Base-by-base conservation (phyloP, 2,113 vertebrate species). In the Cephalopterus ornatus region DNA sequence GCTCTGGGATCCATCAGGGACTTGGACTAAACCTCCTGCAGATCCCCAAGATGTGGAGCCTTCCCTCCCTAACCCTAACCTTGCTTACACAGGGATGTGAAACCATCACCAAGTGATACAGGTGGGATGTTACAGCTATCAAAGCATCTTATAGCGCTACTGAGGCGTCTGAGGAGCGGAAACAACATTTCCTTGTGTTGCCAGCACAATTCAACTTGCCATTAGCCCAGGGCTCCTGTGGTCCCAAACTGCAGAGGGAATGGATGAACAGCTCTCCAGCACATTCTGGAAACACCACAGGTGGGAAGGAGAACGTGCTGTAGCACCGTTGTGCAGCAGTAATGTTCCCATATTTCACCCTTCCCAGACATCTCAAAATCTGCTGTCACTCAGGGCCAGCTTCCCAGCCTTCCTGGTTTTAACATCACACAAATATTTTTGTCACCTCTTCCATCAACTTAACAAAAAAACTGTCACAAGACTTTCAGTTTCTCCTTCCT, bases 231-330 rank as follows among this genome's bases (percentile, higher is more conserved):
- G n/a, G 53, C 37, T 74, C n/a, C 14, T 1, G 37, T 5, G 8
- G 39, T 17, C 76, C 70, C 49, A 4, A 3, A 7, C 14, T 23
- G 37, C 49, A 0, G 4, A 8, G 17, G 78, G n/a, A 59, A 11
- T 7, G 35, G n/a, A 37, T 66, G 22, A 7, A 22, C 32, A 9
- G 12, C 66, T 17, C 18, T 15, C 12, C 8, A 16, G 75, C 49
- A 8, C 17, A 0, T 1, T 26, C 5, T 59, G 0, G 5, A 4
- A 14, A 0, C 0, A 14, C 73, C 7, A 1, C 15, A 5, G 65
- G 50, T 20, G 17, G 61, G 9, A 2, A 33, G 65, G 6, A 8
- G 30, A 2, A 2, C 2, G 65, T 24, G 35, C 11, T 6, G 8
- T 0, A 4, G 58, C 76, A 3, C 10, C 8, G 0, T 1, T 13